Base-by-base conservation (phyloP, 1,140 invertebrate species). In the Drosophila bocki region DNA sequence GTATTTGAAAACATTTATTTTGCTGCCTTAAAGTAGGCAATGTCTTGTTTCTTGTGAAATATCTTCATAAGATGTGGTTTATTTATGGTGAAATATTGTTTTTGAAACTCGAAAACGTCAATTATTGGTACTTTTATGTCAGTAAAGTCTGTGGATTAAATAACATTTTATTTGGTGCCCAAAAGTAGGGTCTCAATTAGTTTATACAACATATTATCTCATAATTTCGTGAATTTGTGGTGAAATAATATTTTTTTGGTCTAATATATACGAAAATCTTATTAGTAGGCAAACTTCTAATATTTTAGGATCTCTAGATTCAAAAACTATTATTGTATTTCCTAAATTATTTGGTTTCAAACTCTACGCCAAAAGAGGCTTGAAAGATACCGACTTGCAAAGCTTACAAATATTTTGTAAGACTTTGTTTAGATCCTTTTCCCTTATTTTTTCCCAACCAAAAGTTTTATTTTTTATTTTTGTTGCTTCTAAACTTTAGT, bases 221-320 rank as follows among this genome's bases (percentile, higher is more conserved):
- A 9, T 9, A 7, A 22, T 0, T 37, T 15, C 0, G 0, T 37
- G 1, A 0, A 0, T 22, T 22, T 22, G 15, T 39, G 7, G 4
- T 22, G 7, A 37, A 37, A 22, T 15, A 1, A 22, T 1, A 22
- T 11, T 15, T 37, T 22, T 9, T 1, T 22, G 4, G 1, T 22
- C 1, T 4, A 13, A 54, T 22, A 17, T 37, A 19, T 22, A 0
- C 7, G 3, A 3, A 35, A 19, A 11, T 37, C 13, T 3, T 15
- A 9, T 4, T 6, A 22, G 0, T 3, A 19, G 0, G 0, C 0
- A 0, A 9, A 8, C n/a, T 11, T 22, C 3, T 7, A 39, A 3
- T 7, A 8, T 13, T 15, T 35, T 4, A 3, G 19, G 0, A n/a
- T 15, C 1, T 35, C 0, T 19, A 19, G 3, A 35, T 8, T 7